Conservation (phyloP, 1,140 invertebrate species). For the Amphibalanus amphitrite region DNA sequence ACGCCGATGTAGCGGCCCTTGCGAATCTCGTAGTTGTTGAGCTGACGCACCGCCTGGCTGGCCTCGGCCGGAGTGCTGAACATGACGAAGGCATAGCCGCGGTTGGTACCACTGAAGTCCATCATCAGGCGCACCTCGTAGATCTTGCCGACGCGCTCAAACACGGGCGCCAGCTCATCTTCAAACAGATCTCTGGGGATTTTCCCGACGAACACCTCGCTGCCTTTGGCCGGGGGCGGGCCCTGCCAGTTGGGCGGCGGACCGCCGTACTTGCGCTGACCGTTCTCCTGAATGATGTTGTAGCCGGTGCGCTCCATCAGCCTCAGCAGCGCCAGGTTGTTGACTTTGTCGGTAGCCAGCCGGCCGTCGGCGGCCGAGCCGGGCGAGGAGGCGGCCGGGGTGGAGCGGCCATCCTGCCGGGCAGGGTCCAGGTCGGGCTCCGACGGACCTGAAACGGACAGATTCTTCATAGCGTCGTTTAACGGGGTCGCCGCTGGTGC, state of each 20-base stretch:
- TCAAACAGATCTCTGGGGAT: slow-evolving; percentile 61
- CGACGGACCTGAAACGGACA: too few relatives aligned
- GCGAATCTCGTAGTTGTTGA: slow-evolving; percentile 52
- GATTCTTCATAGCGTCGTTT: too few relatives aligned
- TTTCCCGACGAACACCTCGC: slow-evolving; percentile 68
- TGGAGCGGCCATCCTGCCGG: too few relatives aligned
- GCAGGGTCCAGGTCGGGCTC: too few relatives aligned
- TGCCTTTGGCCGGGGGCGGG: slow-evolving; percentile 31
- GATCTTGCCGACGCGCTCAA: slow-evolving; percentile 37
- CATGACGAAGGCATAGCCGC: slow-evolving; percentile 64
- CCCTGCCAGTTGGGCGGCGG: slow-evolving; percentile 31
- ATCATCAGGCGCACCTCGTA: slow-evolving; percentile 66
- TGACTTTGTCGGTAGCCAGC: background rate
- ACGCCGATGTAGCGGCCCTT: slow-evolving; percentile 49
- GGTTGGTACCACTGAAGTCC: slow-evolving; percentile 58
- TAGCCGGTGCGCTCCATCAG: slow-evolving; percentile 32
- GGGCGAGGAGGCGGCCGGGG: too few relatives aligned
- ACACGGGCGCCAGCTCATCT: slow-evolving; percentile 60
- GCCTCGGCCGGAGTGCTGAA: slow-evolving; percentile 45
- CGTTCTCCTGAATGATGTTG: slow-evolving; percentile 45
- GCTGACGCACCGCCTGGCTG: slow-evolving; percentile 33
- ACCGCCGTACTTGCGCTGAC: slow-evolving; percentile 40
- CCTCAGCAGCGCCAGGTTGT: slow-evolving; percentile 8
- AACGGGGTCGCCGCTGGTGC: too few relatives aligned
- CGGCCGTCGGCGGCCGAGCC: too few relatives aligned